Evolutionary conservation across 2,797 vertebrate genomes (phyloP), one percentile per base, ranked within the genome.

Genomic region (Ptychobarbus kaznakovi): DNA sequence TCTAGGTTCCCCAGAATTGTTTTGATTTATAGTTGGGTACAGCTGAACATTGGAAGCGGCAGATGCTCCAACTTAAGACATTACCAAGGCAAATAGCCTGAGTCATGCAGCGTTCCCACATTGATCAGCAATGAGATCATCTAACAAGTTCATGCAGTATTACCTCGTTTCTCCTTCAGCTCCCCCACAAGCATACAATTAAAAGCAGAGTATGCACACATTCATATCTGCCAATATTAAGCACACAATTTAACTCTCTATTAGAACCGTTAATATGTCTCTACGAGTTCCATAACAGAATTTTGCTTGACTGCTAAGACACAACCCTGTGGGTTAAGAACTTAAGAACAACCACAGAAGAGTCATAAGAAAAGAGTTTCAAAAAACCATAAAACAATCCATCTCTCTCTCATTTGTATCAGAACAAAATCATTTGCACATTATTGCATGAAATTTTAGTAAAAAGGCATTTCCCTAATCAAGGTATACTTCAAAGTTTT

Each of bases 61-160:
- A 66, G 58, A 44, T 25, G 42, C 40, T 82, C 25, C 56, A 79
- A 35, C 25, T 32, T 66, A 65, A 46, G 25, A 32, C 16, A 74
- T 74, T 74, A 20, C 46, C 46, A 51, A 20, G 4, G 38, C 7
- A 78, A 63, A 75, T 49, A 75, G 22, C 46, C 73, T 1, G 28
- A 78, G 10, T 32, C 61, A 80, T 80, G 78, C 16, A 18, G 42
- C 0, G 0, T 32, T 66, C 61, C 58, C 16, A 80, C 61, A 80
- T 65, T 79, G 40, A 65, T 65, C 58, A 42, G n/a, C 76, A 79
- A 63, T 79, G 76, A 79, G 76, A 79, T 78, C 56, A 78, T 51
- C 38, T 25, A 77, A 78, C 4, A 65, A 65, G 58, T 32, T 65
- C 40, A 40, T 61, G 56, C 38, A 63, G 44, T 3, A 28, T 9